A percentile compares a stretch with the other conserved stretches of the same genome.
Conservation (phyloP, 1,140 invertebrate genomes). For the Camponotus floridanus region DNA sequence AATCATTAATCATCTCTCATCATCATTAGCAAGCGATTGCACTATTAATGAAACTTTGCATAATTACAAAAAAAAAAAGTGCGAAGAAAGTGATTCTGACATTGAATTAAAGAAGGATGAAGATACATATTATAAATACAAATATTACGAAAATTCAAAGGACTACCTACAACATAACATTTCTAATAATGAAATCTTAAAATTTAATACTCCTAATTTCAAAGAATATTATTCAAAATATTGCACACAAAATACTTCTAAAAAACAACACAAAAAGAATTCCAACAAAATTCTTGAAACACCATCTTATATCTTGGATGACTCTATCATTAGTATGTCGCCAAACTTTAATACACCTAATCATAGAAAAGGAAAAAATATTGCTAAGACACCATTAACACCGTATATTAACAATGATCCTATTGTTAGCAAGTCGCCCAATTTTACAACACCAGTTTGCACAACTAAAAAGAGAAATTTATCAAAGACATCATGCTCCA, state of each 20-base stretch:
- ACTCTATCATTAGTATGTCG: slow-evolving; percentile 76
- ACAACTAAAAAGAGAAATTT: background rate
- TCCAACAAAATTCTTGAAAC: background rate
- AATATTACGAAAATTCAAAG: slow-evolving; percentile 29
- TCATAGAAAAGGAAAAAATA: slow-evolving; percentile 35
- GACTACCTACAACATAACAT: slow-evolving; percentile 23
- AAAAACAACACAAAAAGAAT: slow-evolving; percentile 30
- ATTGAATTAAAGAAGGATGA: background rate
- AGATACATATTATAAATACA: background rate
- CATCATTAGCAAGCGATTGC: slow-evolving; percentile 67
- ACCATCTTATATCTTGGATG: slow-evolving; percentile 41
- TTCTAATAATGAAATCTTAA: slow-evolving; percentile 20
- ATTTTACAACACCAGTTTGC: slow-evolving; percentile 23
- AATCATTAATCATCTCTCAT: slow-evolving; percentile 78
- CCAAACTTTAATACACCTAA: slow-evolving; percentile 71
- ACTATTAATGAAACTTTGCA: slow-evolving; percentile 27
- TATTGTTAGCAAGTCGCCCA: slow-evolving; percentile 66
- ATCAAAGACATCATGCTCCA: background rate
- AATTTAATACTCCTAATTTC: background rate
- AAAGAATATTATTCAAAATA: background rate
- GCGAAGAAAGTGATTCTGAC: slow-evolving; percentile 19
- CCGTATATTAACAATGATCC: slow-evolving; percentile 38
- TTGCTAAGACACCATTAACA: slow-evolving; percentile 40
- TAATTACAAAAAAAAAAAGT: slow-evolving; percentile 32
- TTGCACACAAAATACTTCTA: slow-evolving; percentile 35